Base-by-base conservation (phyloP, 1,140 invertebrate species). In the Pogonomyrmex californicus region DNA sequence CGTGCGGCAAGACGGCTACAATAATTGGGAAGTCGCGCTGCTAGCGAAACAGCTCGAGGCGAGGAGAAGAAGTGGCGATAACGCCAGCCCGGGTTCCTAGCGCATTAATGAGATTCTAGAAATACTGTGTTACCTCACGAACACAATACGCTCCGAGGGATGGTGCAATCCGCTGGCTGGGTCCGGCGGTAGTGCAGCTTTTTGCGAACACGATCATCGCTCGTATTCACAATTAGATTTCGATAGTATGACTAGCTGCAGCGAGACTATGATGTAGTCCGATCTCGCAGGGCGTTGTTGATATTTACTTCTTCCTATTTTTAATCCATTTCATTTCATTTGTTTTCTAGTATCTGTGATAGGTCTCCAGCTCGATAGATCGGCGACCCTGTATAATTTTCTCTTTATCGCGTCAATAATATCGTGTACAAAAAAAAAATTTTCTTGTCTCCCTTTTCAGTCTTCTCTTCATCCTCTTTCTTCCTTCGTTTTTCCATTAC, bases 21-120 rank as follows among this genome's bases (percentile, higher is more conserved):
- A 96, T 89, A 97, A 98, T 87, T 98, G 97, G 97, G 97, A 98
- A 93, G 96, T 98, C 0, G 96, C 97, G 91, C 97, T 98, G 97
- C 93, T 98, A 36, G 97, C 97, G 0, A 96, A 97, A 75, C 96
- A 98, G 91, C 95, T 98, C 87, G 97, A 97, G 73, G 89, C 96
- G 94, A 90, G 96, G 96, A 92, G 95, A 94, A 90, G 95, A 93
- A 93, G 95, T 93, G 94, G 95, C 91, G 93, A 94, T 86, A 92
- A 88, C 66, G 92, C 93, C 33, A 94, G 94, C 85, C 92, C 94
- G 60, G 94, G 93, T 89, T 95, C 95, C 95, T 95, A 95, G 95
- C 95, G 94, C 88, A 95, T 94, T 93, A 94, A 94, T 90, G 90
- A 94, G 75, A 91, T 94, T 83, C 60, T 95, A 89, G 90, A 94